These are phyloP conservation scores for Tachyglossus aculeatus DNA, from an alignment of 2,797 vertebrate species.

Conservation along the genomic window DNA sequence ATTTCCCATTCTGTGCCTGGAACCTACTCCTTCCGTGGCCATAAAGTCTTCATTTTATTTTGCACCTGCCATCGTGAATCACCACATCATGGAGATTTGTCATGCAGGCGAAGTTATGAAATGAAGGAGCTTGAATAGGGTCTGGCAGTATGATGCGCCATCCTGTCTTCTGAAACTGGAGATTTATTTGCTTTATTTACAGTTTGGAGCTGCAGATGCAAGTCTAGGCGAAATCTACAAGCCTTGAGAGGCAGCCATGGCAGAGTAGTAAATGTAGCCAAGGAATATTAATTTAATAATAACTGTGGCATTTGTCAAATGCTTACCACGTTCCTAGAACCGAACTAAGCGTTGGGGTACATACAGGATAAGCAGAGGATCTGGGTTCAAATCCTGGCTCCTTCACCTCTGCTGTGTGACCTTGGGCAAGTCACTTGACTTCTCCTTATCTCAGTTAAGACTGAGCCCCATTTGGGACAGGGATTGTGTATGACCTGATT, in stretches of 20 bases:
- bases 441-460: no score
- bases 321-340: background rate
- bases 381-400: background rate
- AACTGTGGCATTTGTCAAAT: no score
- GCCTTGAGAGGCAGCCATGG: background rate
- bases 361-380: background rate
- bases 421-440: no score
- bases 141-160: conserved; percentile 12
- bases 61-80: conserved; percentile 16
- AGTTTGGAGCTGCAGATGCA: conserved; percentile 17
- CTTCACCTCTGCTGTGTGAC: background rate
- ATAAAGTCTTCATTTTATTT: conserved; percentile 27
- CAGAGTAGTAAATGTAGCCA: conserved; percentile 6
- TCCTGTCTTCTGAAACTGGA: background rate
- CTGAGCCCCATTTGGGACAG: no score
- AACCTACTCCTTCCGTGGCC: background rate
- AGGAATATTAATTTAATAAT: conserved; percentile 8
- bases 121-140: conserved; percentile 23
- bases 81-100: conserved; percentile 26
- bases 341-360: background rate
- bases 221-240: conserved; percentile 18
- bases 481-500: no score
- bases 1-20: background rate
- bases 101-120: conserved; percentile 10
- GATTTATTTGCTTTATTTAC: conserved; percentile 31